Evolutionary conservation across 2,113 vertebrate genomes (phyloP).

Genomic region (Mormoops blainvillei): DNA sequence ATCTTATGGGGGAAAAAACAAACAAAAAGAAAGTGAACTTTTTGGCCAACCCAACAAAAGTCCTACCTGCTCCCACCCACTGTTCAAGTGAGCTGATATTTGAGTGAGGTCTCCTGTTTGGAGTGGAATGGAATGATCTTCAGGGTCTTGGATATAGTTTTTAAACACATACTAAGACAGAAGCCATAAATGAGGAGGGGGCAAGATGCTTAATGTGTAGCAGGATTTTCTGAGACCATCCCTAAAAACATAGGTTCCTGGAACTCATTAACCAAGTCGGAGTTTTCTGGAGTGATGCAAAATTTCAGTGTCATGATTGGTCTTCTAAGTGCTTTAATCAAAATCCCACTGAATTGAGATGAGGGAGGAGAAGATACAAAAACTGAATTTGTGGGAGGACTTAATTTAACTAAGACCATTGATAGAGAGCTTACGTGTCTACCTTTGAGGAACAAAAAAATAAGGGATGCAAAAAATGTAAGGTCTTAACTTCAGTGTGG

Average conservation of each 20-base stretch:
- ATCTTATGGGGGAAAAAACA: too few species aligned
- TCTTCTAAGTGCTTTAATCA: background rate
- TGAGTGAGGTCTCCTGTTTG: background rate
- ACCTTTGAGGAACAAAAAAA: background rate
- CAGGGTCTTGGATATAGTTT: background rate
- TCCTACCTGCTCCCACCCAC: background rate
- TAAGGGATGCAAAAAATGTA: background rate
- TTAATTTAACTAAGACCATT: background rate
- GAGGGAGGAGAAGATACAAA: background rate
- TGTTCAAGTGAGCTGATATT: background rate
- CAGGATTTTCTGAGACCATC: background rate
- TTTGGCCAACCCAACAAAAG: background rate
- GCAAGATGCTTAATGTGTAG: background rate
- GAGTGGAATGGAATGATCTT: background rate
- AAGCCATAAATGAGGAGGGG: background rate
- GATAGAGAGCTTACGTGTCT: background rate
- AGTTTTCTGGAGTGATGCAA: background rate
- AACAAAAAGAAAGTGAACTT: too few species aligned
- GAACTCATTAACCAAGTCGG: background rate
- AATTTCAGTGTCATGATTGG: background rate
- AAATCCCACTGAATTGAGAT: background rate
- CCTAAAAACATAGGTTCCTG: background rate
- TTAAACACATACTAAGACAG: background rate
- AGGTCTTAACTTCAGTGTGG: background rate
- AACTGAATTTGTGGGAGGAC: background rate